Percentiles rank a stretch among this genome's conserved stretches.
phyloP scores from a whole-genome alignment of 2,113 vertebrate species.

The Sitta europaea region DNA sequence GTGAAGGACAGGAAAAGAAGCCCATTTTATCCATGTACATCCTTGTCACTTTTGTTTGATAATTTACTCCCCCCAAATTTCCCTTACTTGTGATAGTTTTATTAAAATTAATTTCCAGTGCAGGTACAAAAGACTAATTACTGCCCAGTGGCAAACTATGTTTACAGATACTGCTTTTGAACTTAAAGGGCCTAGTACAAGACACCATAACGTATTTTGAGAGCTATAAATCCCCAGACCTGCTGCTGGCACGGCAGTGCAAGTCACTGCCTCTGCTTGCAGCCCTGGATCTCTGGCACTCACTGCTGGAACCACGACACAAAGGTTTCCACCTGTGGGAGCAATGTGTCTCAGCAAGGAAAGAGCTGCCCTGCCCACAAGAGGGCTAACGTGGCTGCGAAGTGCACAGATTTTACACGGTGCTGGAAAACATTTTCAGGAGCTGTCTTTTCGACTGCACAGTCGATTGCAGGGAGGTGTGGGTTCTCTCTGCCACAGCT shows the following conservation, averaged over 20 bases:
- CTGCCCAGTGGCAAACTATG: neutral
- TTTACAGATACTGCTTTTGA: neutral
- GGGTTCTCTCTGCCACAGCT: neutral
- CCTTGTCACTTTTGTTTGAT: neutral
- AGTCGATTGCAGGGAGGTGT: neutral
- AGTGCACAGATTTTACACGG: fast-evolving
- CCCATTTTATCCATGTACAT: neutral
- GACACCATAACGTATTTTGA: fast-evolving
- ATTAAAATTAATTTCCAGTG: neutral
- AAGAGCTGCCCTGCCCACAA: neutral
- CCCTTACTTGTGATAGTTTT: neutral
- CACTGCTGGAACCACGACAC: fast-evolving
- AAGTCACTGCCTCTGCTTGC: neutral
- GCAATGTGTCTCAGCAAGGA: neutral
- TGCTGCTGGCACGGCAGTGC: neutral
- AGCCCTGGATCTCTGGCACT: fast-evolving
- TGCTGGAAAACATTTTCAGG: neutral
- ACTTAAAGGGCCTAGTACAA: neutral
- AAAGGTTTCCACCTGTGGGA: neutral
- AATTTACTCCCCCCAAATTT: neutral
- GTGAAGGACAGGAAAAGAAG: neutral
- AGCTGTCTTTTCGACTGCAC: neutral
- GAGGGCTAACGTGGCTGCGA: fast-evolving
- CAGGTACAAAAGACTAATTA: neutral
- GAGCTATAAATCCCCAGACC: neutral